Evolutionary conservation across 1,140 invertebrate species (phyloP).

Genomic region (Drosophila takahashii): DNA sequence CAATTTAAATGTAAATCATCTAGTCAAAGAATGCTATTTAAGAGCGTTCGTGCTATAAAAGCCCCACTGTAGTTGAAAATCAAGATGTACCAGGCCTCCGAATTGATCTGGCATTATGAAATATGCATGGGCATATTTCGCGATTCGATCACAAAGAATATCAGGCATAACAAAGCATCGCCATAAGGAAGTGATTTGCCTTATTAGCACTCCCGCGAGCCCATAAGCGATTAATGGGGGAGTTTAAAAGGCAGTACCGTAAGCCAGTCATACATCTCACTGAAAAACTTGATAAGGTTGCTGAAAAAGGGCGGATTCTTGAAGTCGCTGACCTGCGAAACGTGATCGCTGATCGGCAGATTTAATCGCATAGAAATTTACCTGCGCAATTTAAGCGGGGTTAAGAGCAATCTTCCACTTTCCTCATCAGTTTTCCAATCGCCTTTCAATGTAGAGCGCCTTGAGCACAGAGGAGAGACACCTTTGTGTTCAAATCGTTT

Average conservation of each 20-base stretch:
- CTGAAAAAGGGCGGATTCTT: neutral
- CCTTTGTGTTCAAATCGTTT: constrained; percentile 27
- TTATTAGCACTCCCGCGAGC: constrained; percentile 8
- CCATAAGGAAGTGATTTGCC: constrained; percentile 42
- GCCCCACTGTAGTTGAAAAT: neutral
- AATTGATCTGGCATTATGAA: constrained; percentile 46
- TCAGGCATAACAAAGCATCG: constrained; percentile 8
- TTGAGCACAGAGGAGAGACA: constrained; percentile 27
- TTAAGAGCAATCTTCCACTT: constrained; percentile 16
- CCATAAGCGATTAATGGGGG: constrained; percentile 17
- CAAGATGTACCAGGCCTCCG: constrained; percentile 8
- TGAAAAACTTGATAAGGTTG: neutral
- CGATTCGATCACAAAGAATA: constrained; percentile 30
- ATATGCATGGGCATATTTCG: constrained; percentile 45
- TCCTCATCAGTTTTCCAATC: constrained; percentile 3
- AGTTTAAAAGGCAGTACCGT: constrained; percentile 10
- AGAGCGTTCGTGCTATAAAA: neutral
- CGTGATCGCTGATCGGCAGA: constrained; percentile 27
- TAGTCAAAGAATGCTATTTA: neutral
- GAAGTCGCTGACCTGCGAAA: constrained; percentile 26
- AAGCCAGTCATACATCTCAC: constrained; percentile 17
- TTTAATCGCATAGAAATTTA: constrained; percentile 30
- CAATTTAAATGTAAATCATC: too few relatives aligned
- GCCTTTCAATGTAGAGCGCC: constrained; percentile 25
- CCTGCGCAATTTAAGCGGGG: constrained; percentile 47